A percentile compares a stretch with the other conserved stretches of the same genome.
These are phyloP conservation scores for Platycercus adscitus DNA, from an alignment of 2,113 vertebrate species.

Conservation along the genomic window DNA sequence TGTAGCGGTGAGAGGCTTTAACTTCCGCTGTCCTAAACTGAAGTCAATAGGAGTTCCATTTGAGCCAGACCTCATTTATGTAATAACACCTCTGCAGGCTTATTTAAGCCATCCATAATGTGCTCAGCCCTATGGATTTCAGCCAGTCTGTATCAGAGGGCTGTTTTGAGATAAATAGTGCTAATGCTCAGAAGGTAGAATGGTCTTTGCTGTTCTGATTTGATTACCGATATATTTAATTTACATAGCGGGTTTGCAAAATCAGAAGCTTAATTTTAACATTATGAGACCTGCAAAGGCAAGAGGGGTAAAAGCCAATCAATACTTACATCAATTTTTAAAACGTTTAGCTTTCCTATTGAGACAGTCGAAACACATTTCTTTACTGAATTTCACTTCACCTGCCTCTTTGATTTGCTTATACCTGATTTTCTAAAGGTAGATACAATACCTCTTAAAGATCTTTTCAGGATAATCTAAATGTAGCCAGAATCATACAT, in stretches of 20 bases:
- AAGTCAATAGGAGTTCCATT: not conserved
- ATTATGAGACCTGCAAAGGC: not conserved
- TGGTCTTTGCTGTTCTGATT: not conserved
- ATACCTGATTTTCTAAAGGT: not conserved
- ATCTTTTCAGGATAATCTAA: not conserved
- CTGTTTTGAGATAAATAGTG: not conserved
- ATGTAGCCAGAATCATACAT: not conserved
- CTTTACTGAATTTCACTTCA: not conserved
- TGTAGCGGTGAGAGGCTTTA: not conserved
- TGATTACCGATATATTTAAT: not conserved
- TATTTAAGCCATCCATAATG: not conserved
- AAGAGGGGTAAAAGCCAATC: not conserved
- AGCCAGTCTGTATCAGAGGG: not conserved
- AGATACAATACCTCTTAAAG: not conserved
- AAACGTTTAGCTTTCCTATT: accelerated
- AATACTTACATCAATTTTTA: not conserved
- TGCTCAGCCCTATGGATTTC: not conserved
- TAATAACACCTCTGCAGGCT: not conserved
- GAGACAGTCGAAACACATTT: not conserved
- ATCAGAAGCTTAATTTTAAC: not conserved
- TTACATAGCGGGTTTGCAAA: not conserved
- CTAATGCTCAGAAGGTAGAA: not conserved
- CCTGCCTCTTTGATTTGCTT: not conserved
- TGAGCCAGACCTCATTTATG: not conserved
- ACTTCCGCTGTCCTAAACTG: not conserved